Evolutionary conservation across 2,888 invertebrate genomes (phyloP).

Genomic region (Luperina nickerlii): DNA sequence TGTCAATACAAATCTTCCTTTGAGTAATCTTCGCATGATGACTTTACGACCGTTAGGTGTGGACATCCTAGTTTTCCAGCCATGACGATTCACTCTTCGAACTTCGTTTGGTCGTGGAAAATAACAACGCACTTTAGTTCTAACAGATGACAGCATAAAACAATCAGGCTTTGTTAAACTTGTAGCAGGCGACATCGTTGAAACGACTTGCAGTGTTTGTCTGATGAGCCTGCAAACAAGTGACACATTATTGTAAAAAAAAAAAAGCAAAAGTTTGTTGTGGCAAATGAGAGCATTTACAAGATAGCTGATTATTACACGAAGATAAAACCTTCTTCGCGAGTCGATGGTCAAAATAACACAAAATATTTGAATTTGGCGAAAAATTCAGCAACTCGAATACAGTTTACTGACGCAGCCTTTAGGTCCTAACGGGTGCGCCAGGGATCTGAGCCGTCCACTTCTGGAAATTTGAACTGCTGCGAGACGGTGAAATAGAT

Average conservation of each 20-base stretch:
- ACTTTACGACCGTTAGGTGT: slow-evolving; percentile 92
- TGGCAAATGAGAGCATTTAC: background rate
- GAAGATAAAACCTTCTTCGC: background rate
- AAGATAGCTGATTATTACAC: background rate
- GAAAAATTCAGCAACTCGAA: background rate
- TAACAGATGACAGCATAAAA: slow-evolving; percentile 78
- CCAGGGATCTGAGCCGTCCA: background rate
- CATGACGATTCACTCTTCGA: slow-evolving; percentile 92
- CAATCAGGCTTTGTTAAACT: slow-evolving; percentile 79
- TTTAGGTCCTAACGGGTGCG: background rate
- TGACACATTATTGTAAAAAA: background rate
- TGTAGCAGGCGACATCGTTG: slow-evolving; percentile 68
- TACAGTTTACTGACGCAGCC: background rate
- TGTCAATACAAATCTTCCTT: slow-evolving; percentile 92
- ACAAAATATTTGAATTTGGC: background rate
- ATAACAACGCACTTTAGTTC: slow-evolving; percentile 91
- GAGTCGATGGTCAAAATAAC: background rate
- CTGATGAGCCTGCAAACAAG: slow-evolving; percentile 76
- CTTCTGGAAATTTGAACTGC: background rate
- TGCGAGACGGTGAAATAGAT: background rate
- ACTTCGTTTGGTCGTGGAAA: slow-evolving; percentile 94
- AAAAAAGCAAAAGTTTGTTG: background rate
- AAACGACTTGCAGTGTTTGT: slow-evolving; percentile 75
- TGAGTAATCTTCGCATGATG: slow-evolving; percentile 94
- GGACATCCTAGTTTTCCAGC: slow-evolving; percentile 93